phyloP scores from a whole-genome alignment of 2,113 vertebrate genomes.

The Oryzias woworae region DNA sequence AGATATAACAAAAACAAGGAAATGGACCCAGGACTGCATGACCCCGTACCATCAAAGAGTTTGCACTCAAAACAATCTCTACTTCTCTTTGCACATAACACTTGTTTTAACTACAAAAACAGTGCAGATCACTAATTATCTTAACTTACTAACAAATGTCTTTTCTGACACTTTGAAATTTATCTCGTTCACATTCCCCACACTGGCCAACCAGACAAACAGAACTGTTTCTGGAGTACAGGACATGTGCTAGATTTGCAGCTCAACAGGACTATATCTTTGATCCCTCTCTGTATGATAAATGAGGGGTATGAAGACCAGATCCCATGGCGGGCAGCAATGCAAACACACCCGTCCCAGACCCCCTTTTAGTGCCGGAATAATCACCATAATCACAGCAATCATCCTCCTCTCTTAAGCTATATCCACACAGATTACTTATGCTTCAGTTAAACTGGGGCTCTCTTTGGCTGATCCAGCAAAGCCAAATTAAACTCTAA shows the following conservation, averaged over 20 bases:
- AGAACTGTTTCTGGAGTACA: slow-evolving; percentile 38
- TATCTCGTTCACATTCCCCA: slow-evolving; percentile 17
- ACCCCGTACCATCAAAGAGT: slow-evolving; percentile 63
- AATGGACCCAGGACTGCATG: slow-evolving; percentile 39
- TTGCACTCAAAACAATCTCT: slow-evolving; percentile 46
- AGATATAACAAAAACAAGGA: slow-evolving; percentile 38
- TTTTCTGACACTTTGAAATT: slow-evolving; percentile 39
- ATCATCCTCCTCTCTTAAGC: slow-evolving; percentile 68
- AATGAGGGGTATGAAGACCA: slow-evolving; percentile 71
- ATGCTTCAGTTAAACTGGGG: slow-evolving; percentile 46
- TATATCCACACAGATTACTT: slow-evolving; percentile 70
- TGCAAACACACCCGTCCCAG: slow-evolving; percentile 67
- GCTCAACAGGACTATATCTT: slow-evolving; percentile 47
- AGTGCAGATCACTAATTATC: slow-evolving; percentile 17
- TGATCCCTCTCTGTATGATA: slow-evolving; percentile 65
- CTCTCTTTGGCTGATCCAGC: slow-evolving; percentile 27
- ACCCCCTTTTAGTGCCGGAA: slow-evolving; percentile 49
- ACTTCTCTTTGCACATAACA: slow-evolving; percentile 51
- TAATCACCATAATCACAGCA: slow-evolving; percentile 71
- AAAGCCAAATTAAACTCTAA: slow-evolving; percentile 58
- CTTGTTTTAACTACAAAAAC: slow-evolving; percentile 46
- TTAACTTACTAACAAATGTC: slow-evolving; percentile 17
- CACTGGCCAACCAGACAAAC: slow-evolving; percentile 32
- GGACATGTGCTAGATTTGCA: slow-evolving; percentile 55
- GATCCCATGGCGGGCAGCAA: slow-evolving; percentile 64